These are phyloP conservation scores for Cryptocephalus moraei DNA, from an alignment of 2,888 invertebrate species.

Conservation along the genomic window DNA sequence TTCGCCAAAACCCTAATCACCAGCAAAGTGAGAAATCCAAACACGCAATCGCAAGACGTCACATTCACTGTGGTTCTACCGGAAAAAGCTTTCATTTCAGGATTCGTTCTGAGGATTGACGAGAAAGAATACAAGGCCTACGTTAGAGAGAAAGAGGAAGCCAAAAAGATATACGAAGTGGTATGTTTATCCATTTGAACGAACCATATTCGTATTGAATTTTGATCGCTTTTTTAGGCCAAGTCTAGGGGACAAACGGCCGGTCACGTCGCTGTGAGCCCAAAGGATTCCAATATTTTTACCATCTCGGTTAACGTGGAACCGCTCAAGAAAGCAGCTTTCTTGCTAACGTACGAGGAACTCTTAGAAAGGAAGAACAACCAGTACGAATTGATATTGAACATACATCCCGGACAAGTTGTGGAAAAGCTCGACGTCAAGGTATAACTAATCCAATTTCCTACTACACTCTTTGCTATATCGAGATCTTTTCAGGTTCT, in stretches of 20 bases:
- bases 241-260: constrained; percentile 33
- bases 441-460: constrained; percentile 1
- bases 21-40: constrained; percentile 53
- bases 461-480: not conserved
- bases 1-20: constrained; percentile 56
- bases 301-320: constrained; percentile 55
- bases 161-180: constrained; percentile 39
- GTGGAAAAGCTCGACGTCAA: constrained; percentile 45
- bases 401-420: constrained; percentile 52
- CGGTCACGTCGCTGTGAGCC: constrained; percentile 49
- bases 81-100: constrained; percentile 59
- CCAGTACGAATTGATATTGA: constrained; percentile 56
- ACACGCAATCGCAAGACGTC: constrained; percentile 48
- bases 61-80: constrained; percentile 56
- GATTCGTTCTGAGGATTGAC: constrained; percentile 55
- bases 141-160: constrained; percentile 54
- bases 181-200: too few species aligned
- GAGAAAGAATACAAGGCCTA: constrained; percentile 54
- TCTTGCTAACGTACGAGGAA: constrained; percentile 63
- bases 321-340: constrained; percentile 46
- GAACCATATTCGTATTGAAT: too few species aligned
- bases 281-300: constrained; percentile 57
- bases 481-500: constrained; percentile 35
- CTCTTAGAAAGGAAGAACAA: constrained; percentile 50
- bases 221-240: constrained; percentile 4